phyloP scores from a whole-genome alignment of 2,888 invertebrate genomes.

The Pachliopta kotzebuea region DNA sequence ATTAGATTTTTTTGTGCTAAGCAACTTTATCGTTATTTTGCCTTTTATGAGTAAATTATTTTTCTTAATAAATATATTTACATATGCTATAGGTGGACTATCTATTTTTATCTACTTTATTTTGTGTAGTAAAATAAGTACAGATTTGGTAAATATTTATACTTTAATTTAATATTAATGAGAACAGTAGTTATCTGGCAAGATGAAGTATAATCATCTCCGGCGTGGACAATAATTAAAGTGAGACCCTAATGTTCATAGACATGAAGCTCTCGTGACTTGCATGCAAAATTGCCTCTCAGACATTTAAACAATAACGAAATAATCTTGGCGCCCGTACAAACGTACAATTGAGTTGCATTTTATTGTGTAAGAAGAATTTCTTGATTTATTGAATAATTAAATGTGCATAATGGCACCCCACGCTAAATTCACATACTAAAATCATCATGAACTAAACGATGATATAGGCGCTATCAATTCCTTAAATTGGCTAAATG shows the following conservation, averaged over 20 bases:
- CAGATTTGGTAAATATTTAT: background rate
- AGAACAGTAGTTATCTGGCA: constrained; percentile 19
- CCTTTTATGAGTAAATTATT: no score
- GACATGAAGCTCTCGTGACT: constrained; percentile 57
- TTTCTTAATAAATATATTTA: no score
- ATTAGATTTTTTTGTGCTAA: no score
- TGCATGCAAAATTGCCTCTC: constrained; percentile 35
- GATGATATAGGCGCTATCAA: no score
- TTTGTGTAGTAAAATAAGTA: no score
- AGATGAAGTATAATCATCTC: constrained; percentile 40
- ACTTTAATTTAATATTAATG: constrained; percentile 23
- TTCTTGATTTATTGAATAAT: background rate
- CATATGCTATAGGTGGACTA: no score
- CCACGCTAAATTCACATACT: no score
- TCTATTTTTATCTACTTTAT: no score
- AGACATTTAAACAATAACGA: constrained; percentile 58
- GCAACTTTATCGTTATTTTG: no score
- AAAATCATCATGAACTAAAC: no score
- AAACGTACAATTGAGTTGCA: constrained; percentile 4
- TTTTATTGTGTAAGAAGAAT: no score
- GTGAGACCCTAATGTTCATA: constrained; percentile 56
- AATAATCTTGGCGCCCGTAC: constrained; percentile 38
- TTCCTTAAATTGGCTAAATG: no score
- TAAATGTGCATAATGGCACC: background rate
- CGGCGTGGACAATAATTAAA: constrained; percentile 52